Evolutionary conservation across 2,113 vertebrate species (phyloP).

Genomic region (Apteryx mantelli): DNA sequence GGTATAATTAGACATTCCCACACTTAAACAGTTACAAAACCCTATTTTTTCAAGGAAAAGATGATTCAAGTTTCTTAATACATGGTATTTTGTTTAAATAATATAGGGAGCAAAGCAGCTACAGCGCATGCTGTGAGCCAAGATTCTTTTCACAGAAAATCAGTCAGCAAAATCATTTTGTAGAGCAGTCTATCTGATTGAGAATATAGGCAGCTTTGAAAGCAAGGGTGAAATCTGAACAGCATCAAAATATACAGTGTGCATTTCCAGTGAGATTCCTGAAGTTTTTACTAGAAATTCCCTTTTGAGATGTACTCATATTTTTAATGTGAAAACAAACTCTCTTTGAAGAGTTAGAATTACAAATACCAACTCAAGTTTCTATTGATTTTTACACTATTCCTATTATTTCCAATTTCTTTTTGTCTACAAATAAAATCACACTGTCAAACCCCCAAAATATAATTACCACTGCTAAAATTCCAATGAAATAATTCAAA

Average conservation of each 20-base stretch:
- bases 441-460: background rate
- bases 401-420: background rate
- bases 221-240: background rate
- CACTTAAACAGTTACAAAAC: background rate
- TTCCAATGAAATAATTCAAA: background rate
- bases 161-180: background rate
- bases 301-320: background rate
- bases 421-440: background rate
- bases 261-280: background rate
- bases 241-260: background rate
- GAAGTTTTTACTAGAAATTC: background rate
- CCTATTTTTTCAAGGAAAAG: background rate
- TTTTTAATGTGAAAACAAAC: background rate
- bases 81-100: conserved; percentile 18
- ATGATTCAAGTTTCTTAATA: conserved; percentile 9
- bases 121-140: background rate
- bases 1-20: background rate
- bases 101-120: background rate
- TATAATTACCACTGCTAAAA: background rate
- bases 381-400: background rate
- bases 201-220: background rate
- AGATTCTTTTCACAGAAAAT: background rate
- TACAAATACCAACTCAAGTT: background rate
- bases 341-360: background rate
- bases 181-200: background rate